These are phyloP conservation scores for Himalopsyche kuldschensis DNA, from an alignment of 2,888 invertebrate genomes.

Conservation along the genomic window DNA sequence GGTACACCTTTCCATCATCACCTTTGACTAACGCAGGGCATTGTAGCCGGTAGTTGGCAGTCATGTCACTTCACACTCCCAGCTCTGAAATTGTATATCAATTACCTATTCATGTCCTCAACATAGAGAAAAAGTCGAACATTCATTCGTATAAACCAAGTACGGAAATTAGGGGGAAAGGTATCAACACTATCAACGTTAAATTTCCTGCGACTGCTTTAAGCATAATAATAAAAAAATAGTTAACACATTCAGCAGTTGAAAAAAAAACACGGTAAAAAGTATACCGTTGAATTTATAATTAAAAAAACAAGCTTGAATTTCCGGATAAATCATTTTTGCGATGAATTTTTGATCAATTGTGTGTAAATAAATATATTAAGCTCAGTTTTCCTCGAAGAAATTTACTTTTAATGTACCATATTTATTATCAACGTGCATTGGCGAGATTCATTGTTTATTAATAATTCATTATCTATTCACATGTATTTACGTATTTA, in stretches of 20 bases:
- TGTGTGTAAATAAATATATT: too few relatives aligned
- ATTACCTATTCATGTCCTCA: constrained; percentile 3
- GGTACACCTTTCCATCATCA: not conserved
- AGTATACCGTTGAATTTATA: too few relatives aligned
- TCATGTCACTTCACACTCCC: not conserved
- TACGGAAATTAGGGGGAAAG: not conserved
- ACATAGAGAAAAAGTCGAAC: not conserved
- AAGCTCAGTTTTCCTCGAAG: too few relatives aligned
- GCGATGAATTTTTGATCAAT: too few relatives aligned
- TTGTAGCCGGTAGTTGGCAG: not conserved
- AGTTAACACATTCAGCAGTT: not conserved
- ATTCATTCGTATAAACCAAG: not conserved
- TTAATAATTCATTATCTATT: too few relatives aligned
- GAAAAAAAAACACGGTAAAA: too few relatives aligned
- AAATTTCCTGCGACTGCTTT: not conserved
- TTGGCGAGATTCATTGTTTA: too few relatives aligned
- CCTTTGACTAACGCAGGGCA: not conserved
- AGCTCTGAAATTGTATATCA: not conserved
- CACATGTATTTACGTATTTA: too few relatives aligned
- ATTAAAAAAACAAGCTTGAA: too few relatives aligned
- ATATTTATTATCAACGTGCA: too few relatives aligned
- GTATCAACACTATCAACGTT: not conserved
- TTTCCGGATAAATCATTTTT: too few relatives aligned
- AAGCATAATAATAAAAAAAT: not conserved
- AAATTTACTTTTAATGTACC: too few relatives aligned